Base-by-base conservation (phyloP, 2,113 vertebrate species). In the Pachycephala philippinensis region DNA sequence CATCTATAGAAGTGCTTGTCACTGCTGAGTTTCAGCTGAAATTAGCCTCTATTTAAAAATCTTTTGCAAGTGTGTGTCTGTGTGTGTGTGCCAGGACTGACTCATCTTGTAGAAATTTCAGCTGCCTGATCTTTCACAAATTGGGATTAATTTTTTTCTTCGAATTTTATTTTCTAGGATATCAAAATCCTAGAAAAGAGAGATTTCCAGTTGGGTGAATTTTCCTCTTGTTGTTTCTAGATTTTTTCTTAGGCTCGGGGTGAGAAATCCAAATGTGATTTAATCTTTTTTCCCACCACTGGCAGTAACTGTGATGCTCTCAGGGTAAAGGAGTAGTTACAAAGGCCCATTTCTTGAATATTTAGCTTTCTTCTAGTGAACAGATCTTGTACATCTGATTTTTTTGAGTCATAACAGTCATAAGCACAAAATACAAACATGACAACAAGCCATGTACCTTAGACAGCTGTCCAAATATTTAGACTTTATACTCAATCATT, bases 381-480 rank as follows among this genome's bases (percentile, higher is more conserved):
- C 40, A 35, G 42, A 59, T 69, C 72, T 77, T 28, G 27, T 74
- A 15, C 13, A 24, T 83, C 10, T 54, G 39, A 63, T 63, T 68
- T 87, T 39, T 64, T 80, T 70, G 15, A 87, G 60, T 68, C 27
- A 13, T 11, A 56, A 42, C 39, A 63, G 23, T 54, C 19, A 2
- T 42, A 82, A 92, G 37, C 1, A 15, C 76, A 84, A 90, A 82
- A 68, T 35, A 49, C 8, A 89, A 93, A 64, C 80, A 75, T 19
- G 49, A 31, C 83, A 92, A 71, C 44, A 75, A 94, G 31, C 44
- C 61, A 28, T 81, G n/a, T 75, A 87, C 65, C 61, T 78, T 40
- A 68, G 90, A 63, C 90, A 96, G 68, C 79, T 95, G 79, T 96
- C 83, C 88, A 84, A 61, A 90, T 92, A 89, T 94, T 96, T 84